Conservation (phyloP, 53 echinoderm and acorn worm species). For the Actinopyga echinites region DNA sequence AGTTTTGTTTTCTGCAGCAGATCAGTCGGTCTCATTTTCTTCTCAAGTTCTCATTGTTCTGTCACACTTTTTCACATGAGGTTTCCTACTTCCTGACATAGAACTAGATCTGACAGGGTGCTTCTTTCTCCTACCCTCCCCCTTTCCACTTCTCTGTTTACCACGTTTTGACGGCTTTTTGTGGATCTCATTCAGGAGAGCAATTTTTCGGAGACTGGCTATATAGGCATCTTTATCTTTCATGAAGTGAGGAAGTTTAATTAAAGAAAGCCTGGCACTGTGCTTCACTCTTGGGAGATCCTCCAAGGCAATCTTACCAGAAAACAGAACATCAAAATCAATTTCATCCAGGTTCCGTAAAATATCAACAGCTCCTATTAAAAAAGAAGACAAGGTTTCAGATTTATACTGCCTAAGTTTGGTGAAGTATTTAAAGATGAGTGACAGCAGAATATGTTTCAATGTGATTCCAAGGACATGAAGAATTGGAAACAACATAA, state of each 20-base stretch:
- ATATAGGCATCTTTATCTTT: constrained; percentile 65
- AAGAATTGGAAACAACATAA: too few species aligned
- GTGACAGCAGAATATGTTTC: too few species aligned
- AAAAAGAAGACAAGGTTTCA: neutral
- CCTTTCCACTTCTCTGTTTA: neutral
- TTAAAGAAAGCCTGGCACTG: constrained; percentile 72
- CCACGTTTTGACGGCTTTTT: neutral
- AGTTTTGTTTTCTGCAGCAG: too few species aligned
- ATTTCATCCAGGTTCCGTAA: constrained; percentile 74
- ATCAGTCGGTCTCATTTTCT: too few species aligned
- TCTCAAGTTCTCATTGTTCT: too few species aligned
- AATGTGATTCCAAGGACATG: too few species aligned
- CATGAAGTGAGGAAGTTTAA: constrained; percentile 79
- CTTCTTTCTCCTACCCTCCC: neutral
- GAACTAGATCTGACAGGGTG: too few species aligned
- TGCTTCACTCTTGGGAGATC: constrained; percentile 73
- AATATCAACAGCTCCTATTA: constrained; percentile 80
- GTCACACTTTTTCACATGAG: too few species aligned
- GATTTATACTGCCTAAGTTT: too few species aligned
- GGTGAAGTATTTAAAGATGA: too few species aligned
- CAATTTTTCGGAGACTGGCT: constrained; percentile 65
- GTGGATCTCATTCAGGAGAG: constrained; percentile 62
- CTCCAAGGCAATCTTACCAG: constrained; percentile 76
- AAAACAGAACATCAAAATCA: constrained; percentile 75
- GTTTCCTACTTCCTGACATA: too few species aligned